phyloP scores from a whole-genome alignment of 64 coral and sea anemone species.

The Exaiptasia diaphana region DNA sequence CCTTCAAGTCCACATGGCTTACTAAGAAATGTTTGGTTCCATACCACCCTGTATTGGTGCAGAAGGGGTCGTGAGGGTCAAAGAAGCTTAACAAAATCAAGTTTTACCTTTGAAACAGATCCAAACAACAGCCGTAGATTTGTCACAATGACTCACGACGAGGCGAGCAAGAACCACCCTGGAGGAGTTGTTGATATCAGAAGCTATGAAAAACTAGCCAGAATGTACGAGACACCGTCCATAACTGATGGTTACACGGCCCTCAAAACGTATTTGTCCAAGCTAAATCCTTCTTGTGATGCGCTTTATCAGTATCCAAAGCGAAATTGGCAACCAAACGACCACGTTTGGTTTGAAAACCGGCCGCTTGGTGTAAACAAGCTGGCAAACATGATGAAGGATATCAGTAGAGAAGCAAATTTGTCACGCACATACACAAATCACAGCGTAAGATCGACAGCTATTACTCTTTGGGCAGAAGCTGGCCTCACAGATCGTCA shows the following conservation, averaged over 20 bases:
- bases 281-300: not conserved
- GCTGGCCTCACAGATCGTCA: not conserved
- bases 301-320: constrained; percentile 29
- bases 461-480: constrained; percentile 18
- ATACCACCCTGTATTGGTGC: constrained; percentile 49
- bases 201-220: not conserved
- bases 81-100: constrained; percentile 21
- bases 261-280: not conserved
- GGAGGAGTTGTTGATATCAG: constrained; percentile 7
- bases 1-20: constrained; percentile 13
- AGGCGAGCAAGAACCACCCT: constrained; percentile 24
- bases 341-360: constrained; percentile 20
- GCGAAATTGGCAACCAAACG: not conserved
- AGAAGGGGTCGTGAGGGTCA: constrained; percentile 58
- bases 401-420: not conserved
- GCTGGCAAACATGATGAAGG: constrained; percentile 8
- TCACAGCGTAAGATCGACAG: constrained; percentile 8
- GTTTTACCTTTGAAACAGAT: constrained; percentile 46
- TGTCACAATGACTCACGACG: constrained; percentile 25
- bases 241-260: not conserved
- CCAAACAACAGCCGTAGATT: not conserved
- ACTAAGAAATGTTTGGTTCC: constrained; percentile 56
- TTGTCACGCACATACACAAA: constrained; percentile 5
- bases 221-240: constrained; percentile 20
- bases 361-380: not conserved